Conservation (phyloP, 2,888 invertebrate species). For the Oligia latruncula region DNA sequence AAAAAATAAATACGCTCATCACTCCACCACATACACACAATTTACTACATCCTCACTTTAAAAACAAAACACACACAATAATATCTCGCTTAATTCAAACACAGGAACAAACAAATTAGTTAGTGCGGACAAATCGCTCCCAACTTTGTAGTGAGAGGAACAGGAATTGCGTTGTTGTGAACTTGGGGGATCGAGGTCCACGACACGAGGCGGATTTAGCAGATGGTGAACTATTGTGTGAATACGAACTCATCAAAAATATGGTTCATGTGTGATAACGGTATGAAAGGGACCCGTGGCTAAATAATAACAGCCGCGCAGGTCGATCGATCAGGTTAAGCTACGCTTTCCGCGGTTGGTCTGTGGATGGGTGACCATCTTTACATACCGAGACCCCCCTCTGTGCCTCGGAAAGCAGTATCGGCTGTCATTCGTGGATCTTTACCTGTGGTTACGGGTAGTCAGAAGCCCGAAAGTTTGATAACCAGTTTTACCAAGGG, state of each 20-base stretch:
- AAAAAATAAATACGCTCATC: background rate
- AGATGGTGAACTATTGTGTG: background rate
- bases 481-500: no score
- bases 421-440: no score
- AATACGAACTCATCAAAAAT: background rate
- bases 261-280: background rate
- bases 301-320: no score
- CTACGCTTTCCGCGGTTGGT: no score
- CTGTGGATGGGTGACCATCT: no score
- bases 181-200: constrained; percentile 19
- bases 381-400: no score
- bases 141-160: constrained; percentile 27
- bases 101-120: constrained; percentile 58
- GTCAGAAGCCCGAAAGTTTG: no score
- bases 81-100: constrained; percentile 14
- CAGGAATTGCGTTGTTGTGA: constrained; percentile 35
- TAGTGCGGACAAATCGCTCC: constrained; percentile 41
- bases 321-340: no score
- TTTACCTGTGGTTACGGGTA: no score
- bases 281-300: no score
- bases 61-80: background rate
- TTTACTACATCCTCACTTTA: background rate
- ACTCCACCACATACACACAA: background rate
- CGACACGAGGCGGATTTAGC: background rate
- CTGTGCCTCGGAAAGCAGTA: no score